These are phyloP conservation scores for Apis dorsata DNA, from an alignment of 1,140 invertebrate genomes.

Conservation along the genomic window DNA sequence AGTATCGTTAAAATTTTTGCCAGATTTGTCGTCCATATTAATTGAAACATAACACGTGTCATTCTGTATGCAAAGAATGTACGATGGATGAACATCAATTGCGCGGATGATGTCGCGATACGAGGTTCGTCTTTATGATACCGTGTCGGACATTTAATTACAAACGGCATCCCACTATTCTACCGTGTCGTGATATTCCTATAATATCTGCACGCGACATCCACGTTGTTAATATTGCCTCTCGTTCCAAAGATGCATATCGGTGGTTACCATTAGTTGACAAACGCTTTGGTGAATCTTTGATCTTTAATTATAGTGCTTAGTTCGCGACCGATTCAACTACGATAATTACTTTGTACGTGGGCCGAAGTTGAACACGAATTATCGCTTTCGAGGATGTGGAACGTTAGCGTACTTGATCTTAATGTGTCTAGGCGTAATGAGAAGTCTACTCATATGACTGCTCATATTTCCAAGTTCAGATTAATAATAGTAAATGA, in stretches of 20 bases:
- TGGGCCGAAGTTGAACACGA: neutral
- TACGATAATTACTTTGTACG: conserved; percentile 4
- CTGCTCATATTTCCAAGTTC: neutral
- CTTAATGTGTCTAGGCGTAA: neutral
- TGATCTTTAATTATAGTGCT: neutral
- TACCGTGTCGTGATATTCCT: conserved; percentile 37
- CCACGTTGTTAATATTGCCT: conserved; percentile 53
- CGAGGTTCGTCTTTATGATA: conserved; percentile 53
- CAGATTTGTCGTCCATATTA: conserved; percentile 1
- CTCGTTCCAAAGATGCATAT: conserved; percentile 41
- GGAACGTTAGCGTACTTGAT: no score
- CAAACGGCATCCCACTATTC: conserved; percentile 28
- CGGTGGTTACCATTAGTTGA: conserved; percentile 21
- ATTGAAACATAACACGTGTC: conserved; percentile 34
- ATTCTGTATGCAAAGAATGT: conserved; percentile 26
- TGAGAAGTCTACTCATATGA: neutral
- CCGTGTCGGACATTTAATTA: conserved; percentile 67
- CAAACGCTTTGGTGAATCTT: neutral
- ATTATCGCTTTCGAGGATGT: neutral
- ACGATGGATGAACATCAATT: conserved; percentile 52
- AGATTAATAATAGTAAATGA: neutral
- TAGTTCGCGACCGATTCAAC: neutral
- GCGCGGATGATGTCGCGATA: conserved; percentile 59
- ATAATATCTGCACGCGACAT: conserved; percentile 51
- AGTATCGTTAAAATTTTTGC: neutral